Conservation (phyloP, 2,888 invertebrate species). For the Drosophila maculinotata region DNA sequence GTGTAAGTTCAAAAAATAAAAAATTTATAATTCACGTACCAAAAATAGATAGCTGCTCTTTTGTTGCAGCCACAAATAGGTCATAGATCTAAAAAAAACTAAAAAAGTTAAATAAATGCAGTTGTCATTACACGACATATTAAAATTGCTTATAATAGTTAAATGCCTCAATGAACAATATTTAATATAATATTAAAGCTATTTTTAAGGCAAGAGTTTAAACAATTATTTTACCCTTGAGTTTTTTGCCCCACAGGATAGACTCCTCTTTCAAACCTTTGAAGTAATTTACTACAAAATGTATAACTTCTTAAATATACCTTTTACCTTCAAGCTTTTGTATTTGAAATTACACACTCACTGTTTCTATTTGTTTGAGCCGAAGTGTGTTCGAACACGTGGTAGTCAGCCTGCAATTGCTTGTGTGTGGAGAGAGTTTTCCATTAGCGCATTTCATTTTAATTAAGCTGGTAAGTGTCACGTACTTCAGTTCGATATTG, state of each 20-base stretch:
- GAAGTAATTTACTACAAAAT: background rate
- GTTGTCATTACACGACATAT: background rate
- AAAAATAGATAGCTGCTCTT: slow-evolving; percentile 51
- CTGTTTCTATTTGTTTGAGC: background rate
- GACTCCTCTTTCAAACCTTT: too few relatives aligned
- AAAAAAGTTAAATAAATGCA: background rate
- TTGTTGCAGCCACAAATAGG: slow-evolving; percentile 4
- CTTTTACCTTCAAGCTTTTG: too few relatives aligned
- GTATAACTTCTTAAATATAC: background rate
- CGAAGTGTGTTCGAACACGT: slow-evolving; percentile 8
- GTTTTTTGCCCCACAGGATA: too few relatives aligned
- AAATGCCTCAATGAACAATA: too few relatives aligned
- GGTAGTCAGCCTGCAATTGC: slow-evolving; percentile 2
- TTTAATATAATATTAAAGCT: too few relatives aligned
- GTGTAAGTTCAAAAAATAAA: slow-evolving; percentile 60
- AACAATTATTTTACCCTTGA: too few relatives aligned
- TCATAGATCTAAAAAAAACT: background rate
- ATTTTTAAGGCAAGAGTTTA: too few relatives aligned
- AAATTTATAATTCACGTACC: slow-evolving; percentile 60
- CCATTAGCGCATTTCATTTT: slow-evolving; percentile 67
- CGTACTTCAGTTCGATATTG: slow-evolving; percentile 62
- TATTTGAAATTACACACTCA: background rate
- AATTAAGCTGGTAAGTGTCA: slow-evolving; percentile 69
- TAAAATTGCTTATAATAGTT: too few relatives aligned
- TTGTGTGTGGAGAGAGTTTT: slow-evolving; percentile 25